These are phyloP conservation scores for Aricia artaxerxes DNA, from an alignment of 2,888 invertebrate species.

Conservation along the genomic window DNA sequence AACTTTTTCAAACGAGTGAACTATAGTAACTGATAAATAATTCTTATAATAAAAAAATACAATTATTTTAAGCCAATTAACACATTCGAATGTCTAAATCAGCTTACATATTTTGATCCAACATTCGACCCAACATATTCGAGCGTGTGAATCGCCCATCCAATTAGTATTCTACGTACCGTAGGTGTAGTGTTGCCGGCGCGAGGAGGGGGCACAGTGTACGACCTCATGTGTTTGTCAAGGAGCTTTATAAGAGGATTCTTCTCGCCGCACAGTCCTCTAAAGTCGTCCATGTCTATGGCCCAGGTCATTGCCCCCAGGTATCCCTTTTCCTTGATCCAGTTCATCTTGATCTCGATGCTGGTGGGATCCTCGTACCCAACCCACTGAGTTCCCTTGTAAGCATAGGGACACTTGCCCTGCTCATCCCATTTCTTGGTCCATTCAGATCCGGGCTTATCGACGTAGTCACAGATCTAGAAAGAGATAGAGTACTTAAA, in stretches of 20 bases:
- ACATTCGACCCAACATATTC: not conserved
- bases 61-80: too few species aligned
- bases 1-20: too few species aligned
- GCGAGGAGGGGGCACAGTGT: slow-evolving; percentile 84
- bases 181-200: slow-evolving; percentile 83
- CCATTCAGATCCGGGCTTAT: slow-evolving; percentile 87
- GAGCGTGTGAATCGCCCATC: not conserved
- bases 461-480: slow-evolving; percentile 89
- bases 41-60: too few species aligned
- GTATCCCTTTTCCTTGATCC: slow-evolving; percentile 88
- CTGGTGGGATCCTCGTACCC: slow-evolving; percentile 92
- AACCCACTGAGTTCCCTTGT: slow-evolving; percentile 94
- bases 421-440: slow-evolving; percentile 90
- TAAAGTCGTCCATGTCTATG: slow-evolving; percentile 95
- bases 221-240: slow-evolving; percentile 85
- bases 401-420: slow-evolving; percentile 92
- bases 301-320: slow-evolving; percentile 97
- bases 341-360: slow-evolving; percentile 94
- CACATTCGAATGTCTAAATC: not conserved
- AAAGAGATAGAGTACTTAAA: not conserved
- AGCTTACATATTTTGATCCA: not conserved
- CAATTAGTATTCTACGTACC: slow-evolving; percentile 67
- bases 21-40: too few species aligned
- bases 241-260: slow-evolving; percentile 88
- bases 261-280: slow-evolving; percentile 88